Evolutionary conservation across 2,797 vertebrate genomes (phyloP).

Genomic region (Simalia tracyae): DNA sequence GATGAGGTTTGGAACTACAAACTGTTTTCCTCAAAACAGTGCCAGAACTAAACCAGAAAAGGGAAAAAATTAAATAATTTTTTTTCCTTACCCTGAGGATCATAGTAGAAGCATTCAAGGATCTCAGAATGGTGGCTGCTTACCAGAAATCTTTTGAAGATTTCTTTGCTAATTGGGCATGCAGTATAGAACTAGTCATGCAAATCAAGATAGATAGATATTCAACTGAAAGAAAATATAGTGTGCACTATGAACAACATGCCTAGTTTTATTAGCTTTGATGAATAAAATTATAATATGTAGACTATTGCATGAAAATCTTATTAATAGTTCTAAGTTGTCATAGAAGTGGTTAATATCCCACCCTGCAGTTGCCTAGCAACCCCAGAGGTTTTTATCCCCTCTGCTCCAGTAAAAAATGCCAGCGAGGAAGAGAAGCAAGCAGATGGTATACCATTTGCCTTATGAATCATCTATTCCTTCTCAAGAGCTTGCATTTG

Average conservation of each 20-base stretch:
- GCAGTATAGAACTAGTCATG: constrained; percentile 44
- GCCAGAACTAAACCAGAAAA: constrained; percentile 34
- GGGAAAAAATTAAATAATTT: constrained; percentile 26
- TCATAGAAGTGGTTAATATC: neutral
- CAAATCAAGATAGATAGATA: constrained; percentile 3
- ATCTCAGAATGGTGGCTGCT: constrained; percentile 37
- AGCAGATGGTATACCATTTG: constrained; percentile 10
- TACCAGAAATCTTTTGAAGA: constrained; percentile 42
- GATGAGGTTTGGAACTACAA: neutral
- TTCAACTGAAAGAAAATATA: neutral
- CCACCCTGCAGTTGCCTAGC: constrained; percentile 1
- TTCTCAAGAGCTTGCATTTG: neutral
- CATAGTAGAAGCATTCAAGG: constrained; percentile 50
- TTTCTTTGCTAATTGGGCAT: constrained; percentile 52
- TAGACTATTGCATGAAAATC: neutral
- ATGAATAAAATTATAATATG: neutral
- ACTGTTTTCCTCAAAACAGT: neutral
- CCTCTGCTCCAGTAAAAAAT: constrained; percentile 2
- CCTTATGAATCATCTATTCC: neutral
- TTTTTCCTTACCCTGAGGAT: neutral
- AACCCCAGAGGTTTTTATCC: neutral
- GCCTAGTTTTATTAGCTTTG: neutral
- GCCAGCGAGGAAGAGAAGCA: neutral
- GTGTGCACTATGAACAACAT: neutral
- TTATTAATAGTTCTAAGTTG: neutral